Evolutionary conservation across 1,140 invertebrate genomes (phyloP).

Genomic region (Asbolus verrucosus): DNA sequence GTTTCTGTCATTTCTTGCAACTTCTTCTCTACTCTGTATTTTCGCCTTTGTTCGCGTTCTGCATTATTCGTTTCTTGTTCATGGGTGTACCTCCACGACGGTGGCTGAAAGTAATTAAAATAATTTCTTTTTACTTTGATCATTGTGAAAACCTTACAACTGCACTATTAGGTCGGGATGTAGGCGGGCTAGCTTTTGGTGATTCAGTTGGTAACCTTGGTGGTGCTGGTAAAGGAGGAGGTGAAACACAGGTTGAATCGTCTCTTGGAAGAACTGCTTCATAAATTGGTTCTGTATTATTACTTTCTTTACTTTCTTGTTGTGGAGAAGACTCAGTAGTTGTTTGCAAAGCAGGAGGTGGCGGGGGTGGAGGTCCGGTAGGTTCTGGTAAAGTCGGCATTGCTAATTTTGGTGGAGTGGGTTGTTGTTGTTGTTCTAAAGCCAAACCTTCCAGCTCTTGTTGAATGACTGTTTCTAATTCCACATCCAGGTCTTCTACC

Average conservation of each 20-base stretch:
- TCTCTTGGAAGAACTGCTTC: conserved; percentile 82
- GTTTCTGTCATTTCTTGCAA: conserved; percentile 78
- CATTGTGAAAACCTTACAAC: conserved; percentile 53
- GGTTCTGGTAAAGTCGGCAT: conserved; percentile 79
- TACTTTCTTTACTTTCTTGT: conserved; percentile 65
- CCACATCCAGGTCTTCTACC: conserved; percentile 82
- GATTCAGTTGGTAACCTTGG: conserved; percentile 65
- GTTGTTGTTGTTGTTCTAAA: conserved; percentile 59
- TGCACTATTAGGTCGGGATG: conserved; percentile 57
- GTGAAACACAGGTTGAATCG: conserved; percentile 69
- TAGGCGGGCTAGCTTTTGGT: conserved; percentile 65
- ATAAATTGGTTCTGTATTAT: conserved; percentile 81
- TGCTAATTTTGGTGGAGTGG: conserved; percentile 63
- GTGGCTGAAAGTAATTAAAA: conserved; percentile 54
- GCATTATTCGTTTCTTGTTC: conserved; percentile 63
- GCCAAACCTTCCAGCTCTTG: conserved; percentile 68
- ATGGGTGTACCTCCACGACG: conserved; percentile 60
- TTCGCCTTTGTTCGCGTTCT: conserved; percentile 80
- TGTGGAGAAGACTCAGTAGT: conserved; percentile 57
- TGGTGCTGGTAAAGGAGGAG: conserved; percentile 69
- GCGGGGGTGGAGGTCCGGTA: conserved; percentile 78
- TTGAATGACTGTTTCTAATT: conserved; percentile 74
- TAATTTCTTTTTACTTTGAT: background rate
- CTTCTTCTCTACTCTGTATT: conserved; percentile 86
- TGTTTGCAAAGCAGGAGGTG: conserved; percentile 66